A percentile compares a stretch with the other conserved stretches of the same genome.
Conservation (phyloP, 1,140 invertebrate species). For the Drosophila athabasca region DNA sequence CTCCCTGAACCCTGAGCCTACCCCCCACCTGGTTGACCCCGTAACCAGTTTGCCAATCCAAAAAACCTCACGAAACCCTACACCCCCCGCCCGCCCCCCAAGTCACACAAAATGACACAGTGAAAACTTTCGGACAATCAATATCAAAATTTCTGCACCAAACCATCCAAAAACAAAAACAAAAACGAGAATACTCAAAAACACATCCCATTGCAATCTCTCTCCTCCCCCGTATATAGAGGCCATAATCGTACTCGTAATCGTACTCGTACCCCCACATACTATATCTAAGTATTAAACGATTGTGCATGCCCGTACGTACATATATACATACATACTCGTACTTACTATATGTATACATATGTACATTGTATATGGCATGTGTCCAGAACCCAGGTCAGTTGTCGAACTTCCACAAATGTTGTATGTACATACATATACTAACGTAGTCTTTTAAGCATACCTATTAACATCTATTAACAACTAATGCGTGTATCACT, state of each 20-base stretch:
- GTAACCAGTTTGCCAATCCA: slow-evolving; percentile 46
- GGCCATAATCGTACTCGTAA: slow-evolving; percentile 29
- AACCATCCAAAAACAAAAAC: slow-evolving; percentile 55
- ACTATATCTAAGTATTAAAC: slow-evolving; percentile 41
- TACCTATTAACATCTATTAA: slow-evolving; percentile 13
- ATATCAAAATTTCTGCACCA: slow-evolving; percentile 75
- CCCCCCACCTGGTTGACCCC: slow-evolving; percentile 9
- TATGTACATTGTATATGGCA: slow-evolving; percentile 56
- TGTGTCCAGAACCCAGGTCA: slow-evolving; percentile 73
- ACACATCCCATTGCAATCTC: slow-evolving; percentile 64
- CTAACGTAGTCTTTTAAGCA: slow-evolving; percentile 47
- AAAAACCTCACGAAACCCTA: slow-evolving; percentile 1
- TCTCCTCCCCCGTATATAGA: slow-evolving; percentile 52
- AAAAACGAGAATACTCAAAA: slow-evolving; percentile 42
- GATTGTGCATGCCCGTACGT: slow-evolving; percentile 42
- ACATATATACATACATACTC: slow-evolving; percentile 26
- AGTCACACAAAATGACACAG: slow-evolving; percentile 37
- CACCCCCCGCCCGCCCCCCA: background rate
- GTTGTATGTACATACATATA: slow-evolving; percentile 61
- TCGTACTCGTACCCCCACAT: slow-evolving; percentile 34
- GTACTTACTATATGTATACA: slow-evolving; percentile 33
- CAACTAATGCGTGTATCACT: slow-evolving; percentile 59
- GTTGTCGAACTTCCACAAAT: slow-evolving; percentile 76
- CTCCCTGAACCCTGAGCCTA: slow-evolving; percentile 8
- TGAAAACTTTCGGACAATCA: slow-evolving; percentile 77